These are phyloP conservation scores for Lycocerus yunnanus DNA, from an alignment of 2,888 invertebrate genomes.

Conservation along the genomic window DNA sequence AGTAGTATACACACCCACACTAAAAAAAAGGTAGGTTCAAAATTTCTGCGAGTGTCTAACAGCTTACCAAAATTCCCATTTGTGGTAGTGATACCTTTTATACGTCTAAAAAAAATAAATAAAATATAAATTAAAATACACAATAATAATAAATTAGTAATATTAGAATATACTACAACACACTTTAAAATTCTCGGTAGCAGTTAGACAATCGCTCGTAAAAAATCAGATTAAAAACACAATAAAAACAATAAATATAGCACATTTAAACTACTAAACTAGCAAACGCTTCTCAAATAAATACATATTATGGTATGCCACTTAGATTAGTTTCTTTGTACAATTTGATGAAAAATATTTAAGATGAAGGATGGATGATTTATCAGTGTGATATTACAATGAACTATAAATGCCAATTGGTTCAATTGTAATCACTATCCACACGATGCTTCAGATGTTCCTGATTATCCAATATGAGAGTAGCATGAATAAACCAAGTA, in stretches of 20 bases:
- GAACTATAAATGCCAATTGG: slow-evolving; percentile 36
- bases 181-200: not conserved
- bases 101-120: slow-evolving; percentile 42
- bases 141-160: not conserved
- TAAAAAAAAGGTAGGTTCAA: slow-evolving; percentile 27
- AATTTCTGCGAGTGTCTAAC: slow-evolving; percentile 5
- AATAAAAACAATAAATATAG: slow-evolving; percentile 5
- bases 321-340: slow-evolving; percentile 20
- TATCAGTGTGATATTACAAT: slow-evolving; percentile 55
- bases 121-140: slow-evolving; percentile 5
- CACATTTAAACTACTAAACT: not conserved
- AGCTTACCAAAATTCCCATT: slow-evolving; percentile 41
- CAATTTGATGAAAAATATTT: slow-evolving; percentile 23
- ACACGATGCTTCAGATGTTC: slow-evolving; percentile 66
- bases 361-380: slow-evolving; percentile 24
- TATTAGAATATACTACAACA: slow-evolving; percentile 6
- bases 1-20: slow-evolving; percentile 1
- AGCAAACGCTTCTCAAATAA: slow-evolving; percentile 8
- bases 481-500: slow-evolving; percentile 43
- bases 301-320: slow-evolving; percentile 9
- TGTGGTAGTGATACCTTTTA: slow-evolving; percentile 39
- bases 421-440: slow-evolving; percentile 67
- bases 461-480: slow-evolving; percentile 62
- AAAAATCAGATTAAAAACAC: slow-evolving; percentile 10
- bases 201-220: slow-evolving; percentile 5